Evolutionary conservation across 2,113 vertebrate genomes (phyloP).

Genomic region (Xerus inauris): DNA sequence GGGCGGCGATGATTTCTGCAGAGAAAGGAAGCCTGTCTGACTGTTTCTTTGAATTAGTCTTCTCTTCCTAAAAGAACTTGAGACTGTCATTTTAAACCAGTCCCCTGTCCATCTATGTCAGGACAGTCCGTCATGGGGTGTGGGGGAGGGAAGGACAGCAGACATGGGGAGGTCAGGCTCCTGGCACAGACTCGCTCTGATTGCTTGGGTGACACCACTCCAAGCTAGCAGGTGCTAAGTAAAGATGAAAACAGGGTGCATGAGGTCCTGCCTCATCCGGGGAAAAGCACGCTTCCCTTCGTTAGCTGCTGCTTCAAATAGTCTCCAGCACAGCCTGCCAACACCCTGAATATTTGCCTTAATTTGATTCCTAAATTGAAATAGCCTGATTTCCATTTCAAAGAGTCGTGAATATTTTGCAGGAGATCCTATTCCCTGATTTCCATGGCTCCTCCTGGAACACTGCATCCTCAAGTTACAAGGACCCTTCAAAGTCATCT

Average conservation of each 20-base stretch:
- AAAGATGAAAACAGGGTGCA: conserved; percentile 80
- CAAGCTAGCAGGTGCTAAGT: conserved; percentile 85
- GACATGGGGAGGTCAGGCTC: conserved; percentile 77
- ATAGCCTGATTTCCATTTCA: conserved; percentile 72
- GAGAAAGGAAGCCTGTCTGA: conserved; percentile 57
- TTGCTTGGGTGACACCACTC: conserved; percentile 83
- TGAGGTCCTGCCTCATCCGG: conserved; percentile 84
- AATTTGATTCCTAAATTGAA: conserved; percentile 72
- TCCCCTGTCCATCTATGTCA: conserved; percentile 87
- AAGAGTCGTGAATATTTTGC: conserved; percentile 70
- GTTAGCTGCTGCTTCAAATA: conserved; percentile 25
- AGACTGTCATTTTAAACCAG: conserved; percentile 81
- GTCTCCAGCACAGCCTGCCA: not conserved
- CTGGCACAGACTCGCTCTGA: conserved; percentile 81
- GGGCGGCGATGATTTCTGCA: not conserved
- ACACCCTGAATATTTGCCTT: conserved; percentile 64
- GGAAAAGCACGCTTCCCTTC: conserved; percentile 72
- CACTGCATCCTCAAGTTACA: conserved; percentile 65
- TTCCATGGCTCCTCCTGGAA: conserved; percentile 61
- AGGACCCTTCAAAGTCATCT: conserved; percentile 70
- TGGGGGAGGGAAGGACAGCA: conserved; percentile 58
- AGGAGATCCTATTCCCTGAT: conserved; percentile 71
- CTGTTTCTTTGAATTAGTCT: conserved; percentile 65
- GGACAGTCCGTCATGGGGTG: conserved; percentile 71
- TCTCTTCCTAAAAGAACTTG: conserved; percentile 69